phyloP scores from a whole-genome alignment of 2,888 invertebrate species.

The Agriotes lineatus region DNA sequence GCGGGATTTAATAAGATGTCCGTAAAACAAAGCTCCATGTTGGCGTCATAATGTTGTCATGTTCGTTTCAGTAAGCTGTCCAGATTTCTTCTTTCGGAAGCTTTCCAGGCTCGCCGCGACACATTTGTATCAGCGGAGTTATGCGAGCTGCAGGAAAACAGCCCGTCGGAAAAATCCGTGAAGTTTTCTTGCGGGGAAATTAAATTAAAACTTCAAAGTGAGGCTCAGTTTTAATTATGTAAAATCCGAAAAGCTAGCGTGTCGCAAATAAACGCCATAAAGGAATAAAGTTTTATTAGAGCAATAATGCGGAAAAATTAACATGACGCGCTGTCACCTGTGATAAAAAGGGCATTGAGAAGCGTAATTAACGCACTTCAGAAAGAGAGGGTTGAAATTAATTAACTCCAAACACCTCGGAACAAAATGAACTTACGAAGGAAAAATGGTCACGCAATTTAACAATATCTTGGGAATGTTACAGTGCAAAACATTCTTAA shows the following conservation, averaged over 20 bases:
- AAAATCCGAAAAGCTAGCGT: background rate
- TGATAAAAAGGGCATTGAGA: conserved; percentile 11
- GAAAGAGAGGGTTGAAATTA: conserved; percentile 17
- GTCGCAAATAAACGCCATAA: background rate
- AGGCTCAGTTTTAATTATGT: background rate
- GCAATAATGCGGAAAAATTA: conserved; percentile 2
- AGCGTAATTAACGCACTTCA: conserved; percentile 5
- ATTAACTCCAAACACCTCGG: conserved; percentile 10
- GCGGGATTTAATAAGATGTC: conserved; percentile 9
- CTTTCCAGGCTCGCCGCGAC: no score
- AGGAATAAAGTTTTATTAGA: background rate
- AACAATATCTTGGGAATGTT: no score
- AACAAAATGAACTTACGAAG: conserved; percentile 4
- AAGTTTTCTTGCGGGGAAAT: no score
- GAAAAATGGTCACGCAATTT: no score
- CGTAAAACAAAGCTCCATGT: conserved; percentile 9
- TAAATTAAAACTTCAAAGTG: background rate
- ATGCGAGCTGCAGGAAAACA: no score
- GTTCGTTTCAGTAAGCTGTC: background rate
- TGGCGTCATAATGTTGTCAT: conserved; percentile 2
- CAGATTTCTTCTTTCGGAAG: background rate
- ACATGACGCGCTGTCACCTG: conserved; percentile 16
- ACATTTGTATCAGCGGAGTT: no score
- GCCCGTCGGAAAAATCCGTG: no score
- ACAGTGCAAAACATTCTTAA: no score